Base-by-base conservation (phyloP, 2,113 vertebrate species). In the Chaetodon auriga region DNA sequence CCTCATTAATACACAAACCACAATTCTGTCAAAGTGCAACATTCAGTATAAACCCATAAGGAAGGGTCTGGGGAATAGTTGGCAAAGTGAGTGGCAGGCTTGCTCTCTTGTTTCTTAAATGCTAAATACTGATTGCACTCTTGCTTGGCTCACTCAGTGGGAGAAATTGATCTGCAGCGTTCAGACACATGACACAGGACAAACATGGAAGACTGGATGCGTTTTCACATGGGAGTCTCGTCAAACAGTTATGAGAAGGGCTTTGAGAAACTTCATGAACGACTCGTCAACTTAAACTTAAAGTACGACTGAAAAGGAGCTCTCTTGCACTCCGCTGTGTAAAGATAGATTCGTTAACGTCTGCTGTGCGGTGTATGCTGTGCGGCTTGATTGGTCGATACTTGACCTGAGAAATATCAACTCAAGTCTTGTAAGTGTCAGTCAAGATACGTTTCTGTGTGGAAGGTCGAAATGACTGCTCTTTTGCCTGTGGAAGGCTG, bases 1-100 rank as follows among this genome's bases (percentile, higher is more conserved):
- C 64, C 85, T 91, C 86, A 85, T 92, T 87, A 89, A 85, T 87
- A 87, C 83, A 79, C 65, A 89, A 89, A 73, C 71, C 76, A 54
- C 77, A 89, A 45, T 63, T 76, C 83, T 89, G 80, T 84, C 75
- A 75, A 75, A 87, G 81, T 65, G 80, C 75, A 75, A 73, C 76
- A 79, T 61, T 75, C 63, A 64, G 63, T 49, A 57, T 25, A 49
- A 79, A 73, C 58, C 75, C 81, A 36, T 62, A 58, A 55, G 55
- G 68, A 81, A 53, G 45, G 19, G 54, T 48, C 61, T 49, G 45
- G 81, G 66, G 75, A 80, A 64, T 12, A 51, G 70, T 36, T 49
- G 60, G 58, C 38, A 78, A 60, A 69, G 23, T 41, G n/a, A 87
- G 58, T n/a, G 53, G 41, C 25, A 38, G 12, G 36, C 38, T 13